Percentiles rank a stretch among this genome's conserved stretches.
Evolutionary conservation across 2,888 invertebrate genomes (phyloP).

Genomic region (Netelia fuscicornis): DNA sequence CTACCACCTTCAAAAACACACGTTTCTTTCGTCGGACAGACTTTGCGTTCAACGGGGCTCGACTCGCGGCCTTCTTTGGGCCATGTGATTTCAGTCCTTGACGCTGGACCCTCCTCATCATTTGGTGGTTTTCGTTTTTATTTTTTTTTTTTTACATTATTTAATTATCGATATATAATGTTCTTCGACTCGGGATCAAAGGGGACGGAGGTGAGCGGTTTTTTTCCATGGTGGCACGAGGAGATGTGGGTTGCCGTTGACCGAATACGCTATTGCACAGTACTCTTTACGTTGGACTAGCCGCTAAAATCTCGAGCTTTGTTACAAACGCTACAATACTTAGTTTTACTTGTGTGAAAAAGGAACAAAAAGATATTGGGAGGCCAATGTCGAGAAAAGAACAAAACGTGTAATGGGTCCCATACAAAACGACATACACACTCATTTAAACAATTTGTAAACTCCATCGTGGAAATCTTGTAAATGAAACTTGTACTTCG

Average conservation of each 20-base stretch:
- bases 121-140: slow-evolving; percentile 57
- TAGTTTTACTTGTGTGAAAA: slow-evolving; percentile 56
- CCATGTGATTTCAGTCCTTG: slow-evolving; percentile 64
- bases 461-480: slow-evolving; percentile 33
- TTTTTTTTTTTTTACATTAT: slow-evolving; percentile 45
- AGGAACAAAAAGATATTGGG: background rate
- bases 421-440: slow-evolving; percentile 24
- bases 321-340: slow-evolving; percentile 66
- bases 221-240: slow-evolving; percentile 34
- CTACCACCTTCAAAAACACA: slow-evolving; percentile 79
- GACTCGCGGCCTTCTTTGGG: slow-evolving; percentile 68
- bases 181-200: slow-evolving; percentile 68
- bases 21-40: slow-evolving; percentile 80
- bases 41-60: slow-evolving; percentile 77
- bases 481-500: slow-evolving; percentile 55
- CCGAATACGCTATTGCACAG: slow-evolving; percentile 70
- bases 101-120: slow-evolving; percentile 69
- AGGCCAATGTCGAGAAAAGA: background rate
- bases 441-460: slow-evolving; percentile 36
- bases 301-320: slow-evolving; percentile 68
- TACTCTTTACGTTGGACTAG: slow-evolving; percentile 69
- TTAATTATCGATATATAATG: slow-evolving; percentile 61
- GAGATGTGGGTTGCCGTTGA: slow-evolving; percentile 65
- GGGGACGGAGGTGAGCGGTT: slow-evolving; percentile 28
- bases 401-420: background rate